phyloP scores from a whole-genome alignment of 2,888 invertebrate genomes.

The Cantharis nigra region DNA sequence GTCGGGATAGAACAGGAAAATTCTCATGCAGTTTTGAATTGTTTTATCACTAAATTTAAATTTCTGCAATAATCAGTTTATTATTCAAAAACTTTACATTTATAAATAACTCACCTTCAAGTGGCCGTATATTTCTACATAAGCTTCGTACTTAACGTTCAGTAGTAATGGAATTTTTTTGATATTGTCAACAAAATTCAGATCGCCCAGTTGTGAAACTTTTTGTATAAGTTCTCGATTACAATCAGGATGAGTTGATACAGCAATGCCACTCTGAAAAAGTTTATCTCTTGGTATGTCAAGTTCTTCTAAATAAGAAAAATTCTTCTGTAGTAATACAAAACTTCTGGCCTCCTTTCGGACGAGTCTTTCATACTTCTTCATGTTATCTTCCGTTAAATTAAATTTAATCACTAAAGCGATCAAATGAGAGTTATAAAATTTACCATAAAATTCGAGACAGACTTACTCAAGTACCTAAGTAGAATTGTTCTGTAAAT shows the following conservation, averaged over 20 bases:
- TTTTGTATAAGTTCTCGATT: constrained; percentile 61
- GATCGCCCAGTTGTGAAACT: constrained; percentile 60
- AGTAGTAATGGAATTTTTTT: constrained; percentile 66
- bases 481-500: constrained; percentile 44
- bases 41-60: constrained; percentile 62
- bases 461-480: constrained; percentile 45
- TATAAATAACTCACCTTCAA: constrained; percentile 51
- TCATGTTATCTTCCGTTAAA: constrained; percentile 48
- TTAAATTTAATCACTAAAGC: constrained; percentile 54
- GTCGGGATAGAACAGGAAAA: constrained; percentile 63
- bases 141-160: constrained; percentile 61
- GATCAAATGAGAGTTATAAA: constrained; percentile 9
- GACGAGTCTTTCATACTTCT: constrained; percentile 51
- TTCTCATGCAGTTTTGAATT: constrained; percentile 59
- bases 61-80: constrained; percentile 53
- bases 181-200: constrained; percentile 62
- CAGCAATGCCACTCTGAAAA: constrained; percentile 63
- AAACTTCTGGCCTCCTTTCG: constrained; percentile 56
- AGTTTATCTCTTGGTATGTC: constrained; percentile 61
- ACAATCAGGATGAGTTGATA: constrained; percentile 64
- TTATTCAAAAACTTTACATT: constrained; percentile 35
- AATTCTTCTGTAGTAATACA: constrained; percentile 58
- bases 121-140: constrained; percentile 61
- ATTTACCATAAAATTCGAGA: neutral
- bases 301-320: constrained; percentile 62